Evolutionary conservation across 2,888 invertebrate species (phyloP), one percentile per base, ranked within the genome.

Genomic region (Mythimna pallens): DNA sequence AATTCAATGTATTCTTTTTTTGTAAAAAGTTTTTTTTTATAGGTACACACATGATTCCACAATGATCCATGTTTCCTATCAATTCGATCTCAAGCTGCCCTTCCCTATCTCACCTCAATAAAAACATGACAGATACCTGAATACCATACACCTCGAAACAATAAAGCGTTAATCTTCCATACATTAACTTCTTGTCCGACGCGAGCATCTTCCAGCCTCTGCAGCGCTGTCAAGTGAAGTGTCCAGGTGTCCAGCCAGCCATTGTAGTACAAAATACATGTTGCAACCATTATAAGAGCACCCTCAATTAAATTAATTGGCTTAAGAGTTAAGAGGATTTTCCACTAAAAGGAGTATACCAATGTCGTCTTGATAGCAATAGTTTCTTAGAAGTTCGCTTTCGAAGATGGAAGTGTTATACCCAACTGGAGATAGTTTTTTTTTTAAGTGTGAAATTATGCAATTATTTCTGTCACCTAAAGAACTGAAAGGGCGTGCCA

Each of bases 261-360:
- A 80, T 87, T 82, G 82, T 85, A 83, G 78, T 76, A 80, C 78
- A 84, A 47, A 72, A 78, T 76, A 75, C 63, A 58, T 77, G 73
- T 74, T 83, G 70, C 59, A 71, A 65, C 77, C 76, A 78, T 86
- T 83, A 84, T 85, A 88, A 82, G 85, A 85, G 80, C 67, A 81
- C 76, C 77, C 54, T 82, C 90, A 85, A 88, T 89, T 89, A 89
- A 87, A 81, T 86, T 89, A 90, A 89, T 90, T 89, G 88, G 87
- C 68, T 61, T 69, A 34, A 75, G 65, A 58, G 68, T 85, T 70
- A 86, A 83, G 86, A 67, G 30, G 70, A 47, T 36, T 86, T 67
- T 52, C 72, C 80, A 88, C 80, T 75, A 36, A 14, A 20, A 6
- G 9, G 22, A 54, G 4, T 40, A 5, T 12, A 47, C 1, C 43